Percentiles rank a stretch among this genome's conserved stretches.
phyloP scores from a whole-genome alignment of 1,140 invertebrate species.

The Alviniconcha marisindica region DNA sequence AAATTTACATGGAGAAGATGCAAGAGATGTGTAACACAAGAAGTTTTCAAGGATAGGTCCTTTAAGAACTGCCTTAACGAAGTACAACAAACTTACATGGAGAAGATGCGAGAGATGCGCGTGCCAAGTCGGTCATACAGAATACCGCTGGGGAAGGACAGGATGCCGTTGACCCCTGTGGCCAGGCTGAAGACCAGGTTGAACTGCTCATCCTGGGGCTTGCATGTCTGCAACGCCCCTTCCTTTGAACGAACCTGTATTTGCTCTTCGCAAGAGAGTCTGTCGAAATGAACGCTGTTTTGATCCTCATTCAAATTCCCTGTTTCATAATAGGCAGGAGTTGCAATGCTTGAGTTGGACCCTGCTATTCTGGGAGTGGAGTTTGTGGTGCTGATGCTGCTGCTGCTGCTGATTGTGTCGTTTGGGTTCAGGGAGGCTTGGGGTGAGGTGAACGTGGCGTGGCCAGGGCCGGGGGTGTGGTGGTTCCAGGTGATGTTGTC shows the following conservation, averaged over 20 bases:
- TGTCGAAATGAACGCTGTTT: not conserved
- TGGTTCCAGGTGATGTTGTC: not conserved
- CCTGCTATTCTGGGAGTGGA: not conserved
- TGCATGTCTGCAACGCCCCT: constrained; percentile 23
- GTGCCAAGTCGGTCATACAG: constrained; percentile 52
- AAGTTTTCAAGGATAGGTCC: no score
- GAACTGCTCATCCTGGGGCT: constrained; percentile 47
- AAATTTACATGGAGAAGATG: constrained; percentile 6
- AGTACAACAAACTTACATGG: constrained; percentile 48
- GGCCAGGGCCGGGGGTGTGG: not conserved
- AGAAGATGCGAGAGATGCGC: constrained; percentile 45
- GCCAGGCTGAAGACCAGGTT: constrained; percentile 50
- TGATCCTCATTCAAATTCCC: no score
- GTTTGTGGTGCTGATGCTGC: not conserved
- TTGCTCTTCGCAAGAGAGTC: constrained; percentile 12
- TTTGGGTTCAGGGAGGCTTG: not conserved
- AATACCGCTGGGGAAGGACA: constrained; percentile 45
- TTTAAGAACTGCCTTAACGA: no score
- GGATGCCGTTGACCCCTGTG: constrained; percentile 44
- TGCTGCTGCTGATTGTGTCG: not conserved
- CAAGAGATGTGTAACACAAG: no score
- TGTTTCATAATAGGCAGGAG: no score
- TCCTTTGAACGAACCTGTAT: constrained; percentile 8
- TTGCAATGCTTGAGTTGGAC: not conserved
- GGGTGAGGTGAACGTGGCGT: not conserved